phyloP scores from a whole-genome alignment of 1,140 invertebrate genomes.

The Drosophila mayri region DNA sequence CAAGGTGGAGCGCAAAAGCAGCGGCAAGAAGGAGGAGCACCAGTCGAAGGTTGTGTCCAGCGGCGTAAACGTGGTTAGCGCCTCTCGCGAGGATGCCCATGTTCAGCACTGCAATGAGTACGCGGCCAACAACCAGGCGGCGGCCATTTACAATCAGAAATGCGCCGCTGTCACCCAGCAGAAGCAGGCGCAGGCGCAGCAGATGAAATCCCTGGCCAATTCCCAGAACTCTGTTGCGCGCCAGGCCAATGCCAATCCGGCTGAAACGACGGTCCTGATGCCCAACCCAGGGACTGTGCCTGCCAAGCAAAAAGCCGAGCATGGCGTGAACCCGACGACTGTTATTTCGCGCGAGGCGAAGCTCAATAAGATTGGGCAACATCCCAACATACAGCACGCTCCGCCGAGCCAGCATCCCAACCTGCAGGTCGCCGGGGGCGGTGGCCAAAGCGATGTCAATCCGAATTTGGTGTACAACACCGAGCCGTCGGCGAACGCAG shows the following conservation, averaged over 20 bases:
- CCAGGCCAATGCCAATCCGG: slow-evolving; percentile 37
- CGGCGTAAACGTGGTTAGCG: slow-evolving; percentile 33
- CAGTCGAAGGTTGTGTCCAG: slow-evolving; percentile 33
- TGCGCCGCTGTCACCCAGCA: slow-evolving; percentile 50
- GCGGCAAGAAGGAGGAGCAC: slow-evolving; percentile 72
- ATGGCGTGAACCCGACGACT: slow-evolving; percentile 50
- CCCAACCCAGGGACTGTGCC: slow-evolving; percentile 40
- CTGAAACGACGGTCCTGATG: slow-evolving; percentile 46
- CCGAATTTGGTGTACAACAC: slow-evolving; percentile 64
- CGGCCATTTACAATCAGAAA: slow-evolving; percentile 63
- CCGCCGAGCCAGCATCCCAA: slow-evolving; percentile 46
- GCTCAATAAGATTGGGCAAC: slow-evolving; percentile 56
- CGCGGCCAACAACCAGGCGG: slow-evolving; percentile 58
- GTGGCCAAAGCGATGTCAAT: slow-evolving; percentile 62
- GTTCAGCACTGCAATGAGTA: slow-evolving; percentile 68
- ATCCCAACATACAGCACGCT: slow-evolving; percentile 51
- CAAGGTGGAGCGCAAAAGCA: slow-evolving; percentile 70
- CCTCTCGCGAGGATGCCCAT: slow-evolving; percentile 48
- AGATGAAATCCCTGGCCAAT: slow-evolving; percentile 63
- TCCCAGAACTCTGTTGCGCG: slow-evolving; percentile 46
- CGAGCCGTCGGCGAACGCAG: slow-evolving; percentile 86
- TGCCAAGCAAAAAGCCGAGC: slow-evolving; percentile 64
- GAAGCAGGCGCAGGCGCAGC: slow-evolving; percentile 74
- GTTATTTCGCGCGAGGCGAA: slow-evolving; percentile 53
- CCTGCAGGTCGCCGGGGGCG: slow-evolving; percentile 44